Base-by-base conservation (phyloP, 2,797 vertebrate genomes). In the Microtus agrestis region DNA sequence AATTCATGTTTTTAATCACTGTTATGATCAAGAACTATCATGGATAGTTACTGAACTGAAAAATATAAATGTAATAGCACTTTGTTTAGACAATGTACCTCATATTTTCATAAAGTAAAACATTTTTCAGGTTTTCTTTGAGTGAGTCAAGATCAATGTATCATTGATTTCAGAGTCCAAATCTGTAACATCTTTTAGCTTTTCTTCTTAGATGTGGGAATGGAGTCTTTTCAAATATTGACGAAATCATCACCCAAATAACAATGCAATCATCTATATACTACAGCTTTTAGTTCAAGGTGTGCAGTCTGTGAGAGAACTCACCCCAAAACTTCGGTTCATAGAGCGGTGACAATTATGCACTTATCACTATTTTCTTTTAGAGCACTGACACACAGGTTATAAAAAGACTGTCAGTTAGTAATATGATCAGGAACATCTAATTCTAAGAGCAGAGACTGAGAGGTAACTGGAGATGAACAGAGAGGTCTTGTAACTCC, bases 141-240 rank as follows among this genome's bases (percentile, higher is more conserved):
- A 77, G 29, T 11, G 88, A 54, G 77, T 59, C 2, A 17, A 73
- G 56, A 91, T 84, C 69, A 79, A 84, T 87, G 31, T 34, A 48
- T 25, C 54, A 73, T n/a, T 96, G 29, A 92, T 97, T 94, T 89
- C 48, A 74, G 12, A 88, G 67, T 17, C 56, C 77, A 37, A 91
- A 80, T 76, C 37, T 89, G 11, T 85, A 63, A 31, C 63, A 31
- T 74, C 12, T 84, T n/a, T 86, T 78, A 82, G 29, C 5, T 76
- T 85, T 51, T 76, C 21, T 69, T 54, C 37, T 87, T 96, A 2
- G 51, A 19, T 85, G 67, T 78, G 6, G 29, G 74, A 31, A 81
- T 23, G 1, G 0, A 89, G 8, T 3, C 40, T 79, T 94, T 29
- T 29, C 73, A 91, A 51, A 85, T 51, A 87, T 14, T 48, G 34